These are phyloP conservation scores for Anthopleura sola DNA, from an alignment of 64 coral and sea anemone species.

Conservation along the genomic window DNA sequence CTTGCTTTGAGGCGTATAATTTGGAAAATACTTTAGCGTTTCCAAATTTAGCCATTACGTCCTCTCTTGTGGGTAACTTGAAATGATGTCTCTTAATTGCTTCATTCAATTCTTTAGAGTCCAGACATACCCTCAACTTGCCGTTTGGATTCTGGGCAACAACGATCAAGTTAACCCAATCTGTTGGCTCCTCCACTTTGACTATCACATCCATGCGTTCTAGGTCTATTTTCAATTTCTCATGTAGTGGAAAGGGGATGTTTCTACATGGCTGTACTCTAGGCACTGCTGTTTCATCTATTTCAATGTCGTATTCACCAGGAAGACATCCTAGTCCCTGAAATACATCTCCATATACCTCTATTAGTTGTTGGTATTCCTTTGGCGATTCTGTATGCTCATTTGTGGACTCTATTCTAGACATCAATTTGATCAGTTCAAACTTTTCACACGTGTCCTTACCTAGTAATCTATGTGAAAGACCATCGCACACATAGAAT, in stretches of 20 bases:
- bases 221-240: neutral
- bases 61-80: conserved; percentile 22
- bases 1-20: conserved; percentile 35
- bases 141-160: conserved; percentile 25
- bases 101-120: conserved; percentile 40
- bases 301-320: neutral
- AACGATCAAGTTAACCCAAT: conserved; percentile 39
- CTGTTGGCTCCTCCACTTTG: conserved; percentile 43
- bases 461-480: neutral
- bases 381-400: neutral
- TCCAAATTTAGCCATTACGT: conserved; percentile 30
- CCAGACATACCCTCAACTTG: conserved; percentile 40
- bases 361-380: neutral
- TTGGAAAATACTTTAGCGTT: conserved; percentile 51
- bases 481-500: neutral
- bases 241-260: neutral
- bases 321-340: conserved; percentile 4
- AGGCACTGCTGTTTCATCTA: too few relatives aligned
- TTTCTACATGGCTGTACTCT: neutral
- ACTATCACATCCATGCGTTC: neutral
- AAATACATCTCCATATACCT: neutral
- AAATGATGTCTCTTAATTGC: conserved; percentile 47
- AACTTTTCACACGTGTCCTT: neutral
- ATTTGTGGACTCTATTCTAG: neutral
- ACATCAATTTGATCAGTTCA: neutral